Percentiles rank a stretch among this genome's conserved stretches.
phyloP scores from a whole-genome alignment of 2,888 invertebrate species.

The Leuctra nigra region DNA sequence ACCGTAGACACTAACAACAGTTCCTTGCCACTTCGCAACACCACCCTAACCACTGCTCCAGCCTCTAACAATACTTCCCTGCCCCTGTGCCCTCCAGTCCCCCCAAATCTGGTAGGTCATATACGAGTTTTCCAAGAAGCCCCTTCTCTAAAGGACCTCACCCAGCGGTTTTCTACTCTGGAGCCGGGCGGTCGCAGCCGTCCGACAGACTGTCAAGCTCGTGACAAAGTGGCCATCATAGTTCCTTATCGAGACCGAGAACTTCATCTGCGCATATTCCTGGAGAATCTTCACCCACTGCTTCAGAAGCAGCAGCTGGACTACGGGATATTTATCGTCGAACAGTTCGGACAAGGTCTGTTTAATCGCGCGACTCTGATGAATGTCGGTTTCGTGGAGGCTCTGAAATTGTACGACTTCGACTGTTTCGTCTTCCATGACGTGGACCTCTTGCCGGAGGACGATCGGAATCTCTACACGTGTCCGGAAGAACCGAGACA shows the following conservation, averaged over 20 bases:
- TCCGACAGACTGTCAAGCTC: constrained; percentile 68
- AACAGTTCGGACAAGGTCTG: constrained; percentile 51
- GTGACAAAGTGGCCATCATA: constrained; percentile 82
- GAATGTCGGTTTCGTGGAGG: constrained; percentile 94
- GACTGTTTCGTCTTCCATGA: constrained; percentile 96
- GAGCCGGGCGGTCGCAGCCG: constrained; percentile 76
- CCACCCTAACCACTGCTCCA: neutral
- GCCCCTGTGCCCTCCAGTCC: constrained; percentile 50
- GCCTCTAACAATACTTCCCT: neutral
- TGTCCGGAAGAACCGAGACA: constrained; percentile 89
- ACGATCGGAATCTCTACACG: constrained; percentile 85
- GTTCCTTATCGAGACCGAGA: constrained; percentile 68
- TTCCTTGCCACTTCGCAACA: neutral
- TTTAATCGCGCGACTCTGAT: constrained; percentile 95
- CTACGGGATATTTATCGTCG: constrained; percentile 46
- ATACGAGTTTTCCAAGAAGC: constrained; percentile 40
- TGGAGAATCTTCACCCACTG: constrained; percentile 45
- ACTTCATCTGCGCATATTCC: constrained; percentile 42
- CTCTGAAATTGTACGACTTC: constrained; percentile 63
- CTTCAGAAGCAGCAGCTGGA: constrained; percentile 44
- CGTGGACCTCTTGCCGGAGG: constrained; percentile 88
- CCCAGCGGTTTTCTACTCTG: constrained; percentile 59
- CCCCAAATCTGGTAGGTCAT: constrained; percentile 51
- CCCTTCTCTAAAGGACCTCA: constrained; percentile 57
- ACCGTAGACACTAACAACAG: no score